Evolutionary conservation across 2,113 vertebrate species (phyloP).

Genomic region (Chaenogobius annularis): DNA sequence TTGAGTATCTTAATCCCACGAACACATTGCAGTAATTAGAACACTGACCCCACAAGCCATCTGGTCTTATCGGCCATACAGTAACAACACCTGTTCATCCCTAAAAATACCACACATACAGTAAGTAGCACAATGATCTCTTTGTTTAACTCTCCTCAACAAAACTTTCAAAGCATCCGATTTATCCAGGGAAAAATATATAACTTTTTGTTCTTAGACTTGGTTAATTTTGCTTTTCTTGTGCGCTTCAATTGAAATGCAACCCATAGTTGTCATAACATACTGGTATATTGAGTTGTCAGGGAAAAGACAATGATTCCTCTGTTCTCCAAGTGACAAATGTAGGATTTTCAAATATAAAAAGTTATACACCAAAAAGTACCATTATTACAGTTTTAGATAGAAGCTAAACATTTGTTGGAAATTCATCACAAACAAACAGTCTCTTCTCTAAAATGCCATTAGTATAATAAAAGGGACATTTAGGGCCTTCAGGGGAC

Average conservation of each 20-base stretch:
- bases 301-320: conserved; percentile 8
- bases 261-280: conserved; percentile 39
- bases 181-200: conserved; percentile 22
- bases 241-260: conserved; percentile 26
- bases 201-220: conserved; percentile 19
- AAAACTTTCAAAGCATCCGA: conserved; percentile 22
- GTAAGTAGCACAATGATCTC: conserved; percentile 14
- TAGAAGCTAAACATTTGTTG: too few relatives aligned
- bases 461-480: neutral
- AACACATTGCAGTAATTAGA: conserved; percentile 67
- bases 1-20: conserved; percentile 59
- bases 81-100: conserved; percentile 69
- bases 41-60: conserved; percentile 70
- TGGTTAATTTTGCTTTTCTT: conserved; percentile 24
- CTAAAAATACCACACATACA: conserved; percentile 56
- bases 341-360: conserved; percentile 44
- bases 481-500: too few relatives aligned
- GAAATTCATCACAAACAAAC: too few relatives aligned
- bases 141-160: conserved; percentile 37
- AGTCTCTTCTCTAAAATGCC: neutral
- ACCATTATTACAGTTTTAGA: conserved; percentile 11
- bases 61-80: conserved; percentile 59
- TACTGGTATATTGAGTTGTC: conserved; percentile 43
- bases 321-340: conserved; percentile 32
- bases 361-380: conserved; percentile 34